Evolutionary conservation across 2,888 invertebrate genomes (phyloP), one percentile per base, ranked within the genome.

Genomic region (Drosophila multiciliata): DNA sequence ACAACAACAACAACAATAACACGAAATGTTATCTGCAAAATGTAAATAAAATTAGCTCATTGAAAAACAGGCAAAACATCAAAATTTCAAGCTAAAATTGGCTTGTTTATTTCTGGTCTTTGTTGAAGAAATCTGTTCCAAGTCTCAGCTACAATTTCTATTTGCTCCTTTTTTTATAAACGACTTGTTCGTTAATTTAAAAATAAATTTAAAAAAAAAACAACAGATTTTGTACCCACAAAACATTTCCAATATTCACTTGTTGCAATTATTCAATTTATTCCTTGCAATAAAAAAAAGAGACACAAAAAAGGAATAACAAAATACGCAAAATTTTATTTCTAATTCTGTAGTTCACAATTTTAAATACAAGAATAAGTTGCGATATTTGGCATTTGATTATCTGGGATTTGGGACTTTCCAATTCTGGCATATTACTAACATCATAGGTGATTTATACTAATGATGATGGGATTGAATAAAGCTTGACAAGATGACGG

Each of bases 401-500:
- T 1, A 6, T 29, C 29, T 29, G 29, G 29, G 6, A 29, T 29
- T 29, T 29, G 29, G 29, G 29, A 6, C 29, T 1, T 6, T 29
- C 5, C 29, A 6, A 29, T 29, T 29, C 29, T 29, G 29, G 1
- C 29, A 29, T 23, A 23, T 23, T 23, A 23, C 2, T 23, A 1
- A 23, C 23, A 23, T 23, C 23, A 2, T 29, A 29, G 29, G 1
- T 6, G 29, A 29, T 6, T 29, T 29, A 29, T 29, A 6, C 29
- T 29, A 5, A 29, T 29, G 29, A 29, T 5, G 29, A 29, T 29
- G 29, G 33, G 38, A 32, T 33, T 45, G 17, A 15, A 72, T 55
- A 12, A 74, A 61, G 55, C 68, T 74, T 0, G 87, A 81, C 58
- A 84, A n/a, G 0, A 84, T 11, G n/a, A 87, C 71, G 1, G 84